Percentiles rank a stretch among this genome's conserved stretches.
Conservation (phyloP, 2,888 invertebrate species). For the Agonopterix arenella region DNA sequence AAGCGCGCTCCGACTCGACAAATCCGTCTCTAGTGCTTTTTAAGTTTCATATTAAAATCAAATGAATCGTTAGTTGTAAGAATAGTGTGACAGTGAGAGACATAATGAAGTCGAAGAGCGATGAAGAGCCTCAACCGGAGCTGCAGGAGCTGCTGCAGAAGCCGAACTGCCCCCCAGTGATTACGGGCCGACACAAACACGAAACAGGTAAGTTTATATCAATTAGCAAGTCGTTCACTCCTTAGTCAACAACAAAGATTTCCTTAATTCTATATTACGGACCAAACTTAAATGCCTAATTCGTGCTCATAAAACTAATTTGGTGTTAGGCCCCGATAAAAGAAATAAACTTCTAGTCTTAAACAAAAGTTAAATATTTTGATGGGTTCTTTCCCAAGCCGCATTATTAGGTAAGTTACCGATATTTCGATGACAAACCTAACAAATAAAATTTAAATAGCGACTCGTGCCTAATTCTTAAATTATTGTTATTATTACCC, state of each 20-base stretch:
- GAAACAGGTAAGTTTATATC: constrained; percentile 53
- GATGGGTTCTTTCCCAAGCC: too few species aligned
- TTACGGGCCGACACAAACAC: constrained; percentile 37
- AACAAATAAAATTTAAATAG: too few species aligned
- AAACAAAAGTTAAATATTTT: too few species aligned
- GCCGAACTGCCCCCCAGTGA: constrained; percentile 37
- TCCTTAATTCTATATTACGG: too few species aligned
- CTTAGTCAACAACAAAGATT: constrained; percentile 13
- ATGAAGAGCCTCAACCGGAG: constrained; percentile 47
- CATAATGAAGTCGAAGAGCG: constrained; percentile 47
- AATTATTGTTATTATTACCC: too few species aligned
- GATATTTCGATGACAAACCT: too few species aligned
- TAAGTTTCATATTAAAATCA: constrained; percentile 8
- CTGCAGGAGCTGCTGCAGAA: constrained; percentile 63
- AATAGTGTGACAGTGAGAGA: constrained; percentile 34
- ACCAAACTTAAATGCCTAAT: too few species aligned
- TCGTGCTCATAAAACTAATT: constrained; percentile 6
- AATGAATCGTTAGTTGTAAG: constrained; percentile 10
- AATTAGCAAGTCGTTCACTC: constrained; percentile 8
- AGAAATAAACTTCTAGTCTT: too few species aligned
- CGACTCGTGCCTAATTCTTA: too few species aligned
- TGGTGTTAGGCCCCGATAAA: too few species aligned
- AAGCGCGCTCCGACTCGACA: constrained; percentile 1
- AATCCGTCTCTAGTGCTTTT: constrained; percentile 5
- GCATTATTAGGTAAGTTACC: too few species aligned